These are phyloP conservation scores for Valencia hispanica DNA, from an alignment of 2,797 vertebrate genomes.

Conservation along the genomic window DNA sequence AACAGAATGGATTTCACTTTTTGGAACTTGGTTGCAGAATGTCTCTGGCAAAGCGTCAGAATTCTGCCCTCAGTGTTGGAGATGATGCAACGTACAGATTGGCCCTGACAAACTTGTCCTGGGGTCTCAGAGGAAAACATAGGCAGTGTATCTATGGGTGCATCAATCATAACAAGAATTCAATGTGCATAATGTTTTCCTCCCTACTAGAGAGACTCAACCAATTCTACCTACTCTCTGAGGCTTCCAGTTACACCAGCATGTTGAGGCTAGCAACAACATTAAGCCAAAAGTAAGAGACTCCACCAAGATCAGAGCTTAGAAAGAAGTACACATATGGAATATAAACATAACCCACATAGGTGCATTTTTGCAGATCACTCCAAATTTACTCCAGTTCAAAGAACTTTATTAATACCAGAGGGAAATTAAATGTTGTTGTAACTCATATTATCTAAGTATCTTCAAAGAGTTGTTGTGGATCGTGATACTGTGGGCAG, in stretches of 20 bases:
- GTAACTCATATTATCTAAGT: not conserved
- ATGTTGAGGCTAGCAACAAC: not conserved
- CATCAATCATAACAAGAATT: not conserved
- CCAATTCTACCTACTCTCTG: not conserved
- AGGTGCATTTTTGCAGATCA: not conserved
- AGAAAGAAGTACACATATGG: not conserved
- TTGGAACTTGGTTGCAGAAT: not conserved
- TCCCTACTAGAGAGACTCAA: not conserved
- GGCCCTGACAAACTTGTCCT: not conserved
- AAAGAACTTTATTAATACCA: too few species aligned
- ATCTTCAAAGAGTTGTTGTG: not conserved
- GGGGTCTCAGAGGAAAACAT: not conserved
- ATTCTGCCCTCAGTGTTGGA: not conserved
- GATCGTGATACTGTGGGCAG: not conserved
- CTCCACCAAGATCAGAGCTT: not conserved
- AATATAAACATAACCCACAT: not conserved
- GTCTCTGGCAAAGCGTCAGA: not conserved
- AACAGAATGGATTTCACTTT: not conserved
- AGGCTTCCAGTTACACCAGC: not conserved
- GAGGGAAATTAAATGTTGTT: not conserved
- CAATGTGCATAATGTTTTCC: not conserved
- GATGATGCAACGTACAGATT: conserved; percentile 1
- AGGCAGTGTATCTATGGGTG: too few species aligned
- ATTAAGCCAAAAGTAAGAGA: not conserved
- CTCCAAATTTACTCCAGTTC: not conserved